Base-by-base conservation (phyloP, 2,888 invertebrate species). In the Boloria selene region DNA sequence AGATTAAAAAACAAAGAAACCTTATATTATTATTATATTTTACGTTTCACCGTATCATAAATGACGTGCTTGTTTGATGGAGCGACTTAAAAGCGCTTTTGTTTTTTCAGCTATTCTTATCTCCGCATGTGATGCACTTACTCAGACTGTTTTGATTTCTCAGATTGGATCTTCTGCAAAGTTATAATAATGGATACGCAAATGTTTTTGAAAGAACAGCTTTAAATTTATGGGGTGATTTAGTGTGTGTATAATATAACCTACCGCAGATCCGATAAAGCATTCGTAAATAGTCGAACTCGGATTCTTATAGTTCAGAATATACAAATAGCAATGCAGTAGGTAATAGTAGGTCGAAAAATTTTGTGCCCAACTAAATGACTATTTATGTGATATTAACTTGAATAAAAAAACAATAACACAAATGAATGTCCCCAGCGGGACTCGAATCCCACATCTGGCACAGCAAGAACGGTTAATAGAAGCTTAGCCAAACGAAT, bases 11-110 rank as follows among this genome's bases (percentile, higher is more conserved):
- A 64, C 52, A 58, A 18, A n/a, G 13, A 31, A 14, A 44, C 55
- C 44, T 26, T 45, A 22, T 55, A 38, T 59, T 60, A 49, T 50
- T 54, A 49, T 50, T 61, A 31, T 31, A 53, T 53, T 62, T 61
- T 62, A 47, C 47, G 31, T 62, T 69, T 64, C 56, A 65, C 73
- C 74, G 77, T 73, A 76, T 79, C 72, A 56, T 60, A 44, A 69
- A 61, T 55, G 68, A 64, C 72, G 70, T 71, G 69, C 78, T 78
- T 80, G 77, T 82, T 80, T 74, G 71, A 71, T 63, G 68, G 64
- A 75, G 61, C 63, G 64, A 53, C 60, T 65, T 72, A 68, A 72
- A 71, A 71, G 70, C 67, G 59, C 67, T 68, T 38, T 69, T 75
- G 73, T 74, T 76, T 76, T 74, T 75, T 72, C 65, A 73, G 74